These are phyloP conservation scores for Danaus melanippus DNA, from an alignment of 1,140 invertebrate genomes.

Conservation along the genomic window DNA sequence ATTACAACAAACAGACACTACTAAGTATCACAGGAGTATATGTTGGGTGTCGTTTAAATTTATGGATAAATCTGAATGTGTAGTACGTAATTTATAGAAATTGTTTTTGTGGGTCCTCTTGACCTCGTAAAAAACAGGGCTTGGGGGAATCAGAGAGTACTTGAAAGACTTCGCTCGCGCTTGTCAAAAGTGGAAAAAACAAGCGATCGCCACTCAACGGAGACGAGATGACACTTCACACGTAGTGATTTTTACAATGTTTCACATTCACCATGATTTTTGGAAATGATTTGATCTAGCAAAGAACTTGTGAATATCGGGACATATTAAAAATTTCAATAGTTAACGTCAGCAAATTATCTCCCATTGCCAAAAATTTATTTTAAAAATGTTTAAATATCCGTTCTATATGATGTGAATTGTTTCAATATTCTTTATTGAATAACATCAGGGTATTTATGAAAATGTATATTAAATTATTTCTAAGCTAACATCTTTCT, in stretches of 20 bases:
- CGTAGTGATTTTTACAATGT: conserved; percentile 70
- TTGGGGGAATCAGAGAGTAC: conserved; percentile 53
- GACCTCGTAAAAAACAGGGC: conserved; percentile 69
- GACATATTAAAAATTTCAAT: too few relatives aligned
- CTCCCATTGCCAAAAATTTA: too few relatives aligned
- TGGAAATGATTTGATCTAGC: conserved; percentile 53
- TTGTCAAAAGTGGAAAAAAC: conserved; percentile 70
- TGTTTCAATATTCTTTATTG: too few relatives aligned
- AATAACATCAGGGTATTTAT: too few relatives aligned
- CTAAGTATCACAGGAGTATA: too few relatives aligned
- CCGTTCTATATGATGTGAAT: too few relatives aligned
- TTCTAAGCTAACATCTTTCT: too few relatives aligned
- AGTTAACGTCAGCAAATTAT: too few relatives aligned
- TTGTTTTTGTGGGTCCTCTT: conserved; percentile 66
- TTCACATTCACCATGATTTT: conserved; percentile 53
- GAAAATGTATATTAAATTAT: too few relatives aligned
- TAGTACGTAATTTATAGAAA: conserved; percentile 69
- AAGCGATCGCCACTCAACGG: conserved; percentile 66
- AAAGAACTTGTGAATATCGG: too few relatives aligned
- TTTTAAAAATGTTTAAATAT: too few relatives aligned
- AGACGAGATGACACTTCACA: conserved; percentile 67
- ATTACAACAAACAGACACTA: too few relatives aligned
- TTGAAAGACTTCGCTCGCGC: conserved; percentile 48
- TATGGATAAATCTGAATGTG: conserved; percentile 68
- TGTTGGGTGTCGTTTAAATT: conserved; percentile 44